Evolutionary conservation across 1,140 invertebrate species (phyloP), one percentile per base, ranked within the genome.

Genomic region (Nymphalis io): DNA sequence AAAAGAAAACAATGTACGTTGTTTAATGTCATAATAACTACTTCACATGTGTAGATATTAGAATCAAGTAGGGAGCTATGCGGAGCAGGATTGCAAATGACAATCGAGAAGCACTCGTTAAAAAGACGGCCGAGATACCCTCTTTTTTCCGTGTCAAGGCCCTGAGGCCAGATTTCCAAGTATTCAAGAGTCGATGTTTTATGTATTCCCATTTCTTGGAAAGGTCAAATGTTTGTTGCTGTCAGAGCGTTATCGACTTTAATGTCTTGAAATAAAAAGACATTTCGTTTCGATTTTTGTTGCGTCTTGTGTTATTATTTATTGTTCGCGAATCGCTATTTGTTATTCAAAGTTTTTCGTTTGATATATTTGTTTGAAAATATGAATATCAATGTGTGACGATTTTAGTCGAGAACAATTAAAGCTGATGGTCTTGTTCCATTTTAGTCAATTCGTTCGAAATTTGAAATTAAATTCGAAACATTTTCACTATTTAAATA

Each of bases 171-270:
- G 59, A 60, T 60, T 44, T 40, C 38, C 12, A 44, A 60, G 59
- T 42, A 59, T 59, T 18, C 33, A 59, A 44, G 27, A 33, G 59
- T 42, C 59, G 20, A 60, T 60, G 59, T 60, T 60, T 60, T 60
- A 60, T 60, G 59, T 60, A 60, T 60, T 60, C 59, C 40, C 59
- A 60, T 60, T 44, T 60, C 16, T 44, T 44, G 10, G n/a, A 15
- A 40, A 60, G 59, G 59, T 39, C 59, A 20, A 44, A 60, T 44
- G 59, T 21, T 42, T 44, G 20, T 27, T 10, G 23, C 51, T 55
- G 21, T 33, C 51, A 21, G 18, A 53, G 51, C 51, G 51, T 55
- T 55, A 20, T 51, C 16, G 20, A 55, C 51, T 55, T 55, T 55
- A 23, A 55, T 20, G 51, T 55, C 51, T 55, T n/a, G 51, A 55